Conservation (phyloP, 2,113 vertebrate species). For the Coturnix japonica region DNA sequence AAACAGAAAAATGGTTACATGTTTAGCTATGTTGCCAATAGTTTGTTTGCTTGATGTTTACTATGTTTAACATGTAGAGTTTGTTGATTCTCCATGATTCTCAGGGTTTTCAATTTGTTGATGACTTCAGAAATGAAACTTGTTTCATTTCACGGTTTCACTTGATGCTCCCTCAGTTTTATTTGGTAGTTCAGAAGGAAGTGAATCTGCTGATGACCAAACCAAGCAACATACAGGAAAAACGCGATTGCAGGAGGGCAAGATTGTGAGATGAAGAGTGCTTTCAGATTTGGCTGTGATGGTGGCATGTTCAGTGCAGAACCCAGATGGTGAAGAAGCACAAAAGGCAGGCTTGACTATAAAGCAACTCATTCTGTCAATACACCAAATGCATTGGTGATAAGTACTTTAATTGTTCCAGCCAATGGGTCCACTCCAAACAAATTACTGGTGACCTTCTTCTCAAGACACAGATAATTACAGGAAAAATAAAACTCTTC, state of each 20-base stretch:
- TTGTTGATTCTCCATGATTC: background rate
- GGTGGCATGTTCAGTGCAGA: slow-evolving; percentile 6
- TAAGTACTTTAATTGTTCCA: background rate
- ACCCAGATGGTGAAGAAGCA: slow-evolving; percentile 9
- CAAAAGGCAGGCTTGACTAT: slow-evolving; percentile 16
- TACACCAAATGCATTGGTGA: background rate
- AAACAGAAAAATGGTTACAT: background rate
- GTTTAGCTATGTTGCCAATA: background rate
- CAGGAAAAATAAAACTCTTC: background rate
- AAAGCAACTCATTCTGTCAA: background rate
- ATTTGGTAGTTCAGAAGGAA: slow-evolving; percentile 29
- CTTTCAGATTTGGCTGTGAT: background rate
- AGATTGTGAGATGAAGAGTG: slow-evolving; percentile 13
- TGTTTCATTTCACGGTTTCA: background rate
- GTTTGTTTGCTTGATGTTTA: background rate
- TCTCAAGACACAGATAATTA: background rate
- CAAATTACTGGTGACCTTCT: slow-evolving; percentile 15
- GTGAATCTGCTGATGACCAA: background rate
- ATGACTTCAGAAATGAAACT: background rate
- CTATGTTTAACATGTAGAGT: background rate
- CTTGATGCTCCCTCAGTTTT: background rate
- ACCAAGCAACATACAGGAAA: background rate
- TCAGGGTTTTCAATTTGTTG: background rate
- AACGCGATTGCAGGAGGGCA: background rate
- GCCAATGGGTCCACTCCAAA: background rate